A percentile compares a stretch with the other conserved stretches of the same genome.
phyloP scores from a whole-genome alignment of 2,888 invertebrate genomes.

The Eucriotettix oculatus region DNA sequence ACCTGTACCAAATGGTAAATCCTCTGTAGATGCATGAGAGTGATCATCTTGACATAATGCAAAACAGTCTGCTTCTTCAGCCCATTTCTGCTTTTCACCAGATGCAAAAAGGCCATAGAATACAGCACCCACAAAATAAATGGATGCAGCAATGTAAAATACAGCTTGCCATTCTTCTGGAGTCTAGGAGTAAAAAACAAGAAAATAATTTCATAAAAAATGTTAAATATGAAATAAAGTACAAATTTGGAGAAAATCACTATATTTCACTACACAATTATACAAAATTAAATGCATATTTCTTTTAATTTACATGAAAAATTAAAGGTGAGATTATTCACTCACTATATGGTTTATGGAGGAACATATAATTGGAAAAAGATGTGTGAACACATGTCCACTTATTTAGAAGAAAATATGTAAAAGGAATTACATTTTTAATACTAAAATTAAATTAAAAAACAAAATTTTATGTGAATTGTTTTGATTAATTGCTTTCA shows the following conservation, averaged over 20 bases:
- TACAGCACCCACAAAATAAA: slow-evolving; percentile 70
- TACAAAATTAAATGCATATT: not conserved
- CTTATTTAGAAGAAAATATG: too few relatives aligned
- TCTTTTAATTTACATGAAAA: too few relatives aligned
- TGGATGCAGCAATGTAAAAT: slow-evolving; percentile 66
- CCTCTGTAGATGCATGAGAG: slow-evolving; percentile 13
- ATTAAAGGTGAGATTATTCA: too few relatives aligned
- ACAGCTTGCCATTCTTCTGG: slow-evolving; percentile 69
- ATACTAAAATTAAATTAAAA: too few relatives aligned
- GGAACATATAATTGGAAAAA: too few relatives aligned
- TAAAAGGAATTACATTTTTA: too few relatives aligned
- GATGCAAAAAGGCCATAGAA: slow-evolving; percentile 70
- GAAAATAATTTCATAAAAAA: not conserved
- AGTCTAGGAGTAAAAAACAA: slow-evolving; percentile 32
- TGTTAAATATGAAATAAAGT: not conserved
- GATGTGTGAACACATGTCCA: too few relatives aligned
- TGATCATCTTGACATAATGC: slow-evolving; percentile 11
- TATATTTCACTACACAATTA: not conserved
- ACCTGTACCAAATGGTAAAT: slow-evolving; percentile 13
- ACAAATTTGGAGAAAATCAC: not conserved
- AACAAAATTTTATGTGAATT: too few relatives aligned
- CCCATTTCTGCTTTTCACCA: slow-evolving; percentile 73
- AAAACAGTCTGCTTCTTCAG: slow-evolving; percentile 26
- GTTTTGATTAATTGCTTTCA: too few relatives aligned
- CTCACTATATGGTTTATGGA: too few relatives aligned